Conservation (phyloP, 2,888 invertebrate genomes). For the Odontocolon sp. region DNA sequence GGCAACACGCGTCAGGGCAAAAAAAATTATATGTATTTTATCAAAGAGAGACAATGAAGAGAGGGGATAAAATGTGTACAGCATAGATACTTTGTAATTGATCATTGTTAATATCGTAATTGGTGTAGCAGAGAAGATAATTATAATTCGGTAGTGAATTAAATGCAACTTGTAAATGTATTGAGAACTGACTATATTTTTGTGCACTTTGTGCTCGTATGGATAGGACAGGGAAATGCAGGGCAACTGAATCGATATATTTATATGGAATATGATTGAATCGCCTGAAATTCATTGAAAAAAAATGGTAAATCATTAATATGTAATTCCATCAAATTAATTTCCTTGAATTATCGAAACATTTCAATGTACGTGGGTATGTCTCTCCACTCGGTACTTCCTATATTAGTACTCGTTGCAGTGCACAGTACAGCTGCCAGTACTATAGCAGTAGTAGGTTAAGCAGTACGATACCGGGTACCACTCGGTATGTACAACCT, state of each 20-base stretch:
- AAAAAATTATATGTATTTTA: constrained; percentile 19
- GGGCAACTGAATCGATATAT: too few relatives aligned
- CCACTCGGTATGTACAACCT: constrained; percentile 43
- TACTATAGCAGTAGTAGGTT: not conserved
- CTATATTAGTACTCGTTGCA: too few relatives aligned
- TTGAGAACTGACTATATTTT: not conserved
- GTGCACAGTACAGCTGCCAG: not conserved
- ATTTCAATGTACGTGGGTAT: too few relatives aligned
- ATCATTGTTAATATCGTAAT: constrained; percentile 11
- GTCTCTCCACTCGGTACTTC: too few relatives aligned
- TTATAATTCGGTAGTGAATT: constrained; percentile 3
- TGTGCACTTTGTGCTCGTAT: not conserved
- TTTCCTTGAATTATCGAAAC: too few relatives aligned
- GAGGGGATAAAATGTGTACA: not conserved
- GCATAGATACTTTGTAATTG: not conserved
- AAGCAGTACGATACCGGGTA: not conserved
- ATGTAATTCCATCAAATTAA: too few relatives aligned
- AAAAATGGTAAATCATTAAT: too few relatives aligned
- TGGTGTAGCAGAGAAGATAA: not conserved
- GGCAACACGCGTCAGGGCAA: constrained; percentile 1
- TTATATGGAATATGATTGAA: too few relatives aligned
- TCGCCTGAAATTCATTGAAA: too few relatives aligned
- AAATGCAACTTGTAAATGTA: not conserved
- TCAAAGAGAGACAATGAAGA: not conserved
- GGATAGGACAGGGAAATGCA: too few relatives aligned